Base-by-base conservation (phyloP, 1,140 invertebrate species). In the Pachyrhynchus sulphureomaculatus region DNA sequence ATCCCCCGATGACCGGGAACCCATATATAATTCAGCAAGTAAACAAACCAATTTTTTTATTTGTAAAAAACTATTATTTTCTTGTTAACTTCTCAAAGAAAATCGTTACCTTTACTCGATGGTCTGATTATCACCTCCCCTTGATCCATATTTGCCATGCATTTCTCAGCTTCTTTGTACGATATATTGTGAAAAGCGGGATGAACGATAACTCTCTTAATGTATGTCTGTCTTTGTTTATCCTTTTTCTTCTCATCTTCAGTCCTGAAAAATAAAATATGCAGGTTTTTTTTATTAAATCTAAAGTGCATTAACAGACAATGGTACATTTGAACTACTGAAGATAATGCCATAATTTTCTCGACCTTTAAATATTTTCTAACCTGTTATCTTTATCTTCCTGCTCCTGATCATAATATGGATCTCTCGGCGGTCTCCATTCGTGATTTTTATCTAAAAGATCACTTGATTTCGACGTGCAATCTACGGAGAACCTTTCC, bases 181-280 rank as follows among this genome's bases (percentile, higher is more conserved):
- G 91, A 92, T 62, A 99, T 95, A 75, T 99, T 99, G 66, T 98
- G 91, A 80, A 99, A 99, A 0, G 91, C 88, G 0, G 95, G 96
- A 82, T 99, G 98, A 13, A 96, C 92, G 55, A 99, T 99, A 0
- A 99, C 95, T 5, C 98, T 83, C 69, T 98, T 98, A 0, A 96
- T 89, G 75, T 91, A 95, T 39, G 88, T 91, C 76, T 90, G 86
- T 33, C 88, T 78, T 69, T 88, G 82, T 72, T 92, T 89, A 4
- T 87, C 78, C 71, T 94, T 91, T 67, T 91, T 92, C 4, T 87
- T 83, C 44, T 95, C 91, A 51, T 88, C 86, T 68, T 94, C 92
- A 39, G 85, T 83, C 44, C 90, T 62, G 17, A 9, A 39, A 1
- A 12, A 36, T 9, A 37, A 15, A 34, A 42, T 18, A 18, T n/a